A percentile compares a stretch with the other conserved stretches of the same genome.
Evolutionary conservation across 2,888 invertebrate genomes (phyloP).

Genomic region (Leptinotarsa rubiginosa): DNA sequence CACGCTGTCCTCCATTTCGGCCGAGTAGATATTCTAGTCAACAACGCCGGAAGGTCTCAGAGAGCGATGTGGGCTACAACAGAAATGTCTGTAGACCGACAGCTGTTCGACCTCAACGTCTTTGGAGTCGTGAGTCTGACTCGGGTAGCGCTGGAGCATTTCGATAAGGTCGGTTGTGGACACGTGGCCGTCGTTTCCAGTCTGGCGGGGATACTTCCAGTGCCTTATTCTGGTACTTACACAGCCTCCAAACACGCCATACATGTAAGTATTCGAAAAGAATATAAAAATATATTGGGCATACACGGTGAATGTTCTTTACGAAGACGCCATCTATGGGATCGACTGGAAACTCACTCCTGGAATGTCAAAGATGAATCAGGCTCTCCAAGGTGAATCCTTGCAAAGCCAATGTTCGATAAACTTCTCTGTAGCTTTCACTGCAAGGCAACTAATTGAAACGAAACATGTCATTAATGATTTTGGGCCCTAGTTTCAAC

Average conservation of each 20-base stretch:
- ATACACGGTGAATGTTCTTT: too few relatives aligned
- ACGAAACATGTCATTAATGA: too few relatives aligned
- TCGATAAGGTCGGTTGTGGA: constrained; percentile 70
- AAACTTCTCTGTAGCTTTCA: too few relatives aligned
- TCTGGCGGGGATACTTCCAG: constrained; percentile 76
- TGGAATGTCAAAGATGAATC: too few relatives aligned
- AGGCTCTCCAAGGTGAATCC: too few relatives aligned
- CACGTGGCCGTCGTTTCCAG: constrained; percentile 83
- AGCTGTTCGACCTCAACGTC: constrained; percentile 83
- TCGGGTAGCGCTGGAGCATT: constrained; percentile 77
- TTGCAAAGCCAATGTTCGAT: too few relatives aligned
- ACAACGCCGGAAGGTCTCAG: constrained; percentile 86
- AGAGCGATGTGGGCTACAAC: constrained; percentile 79
- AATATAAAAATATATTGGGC: too few relatives aligned
- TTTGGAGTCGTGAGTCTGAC: constrained; percentile 79
- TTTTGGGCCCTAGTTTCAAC: too few relatives aligned
- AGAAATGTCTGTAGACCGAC: constrained; percentile 76
- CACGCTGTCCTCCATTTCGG: constrained; percentile 77
- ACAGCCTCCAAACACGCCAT: constrained; percentile 82
- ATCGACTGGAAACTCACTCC: too few relatives aligned
- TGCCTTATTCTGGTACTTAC: constrained; percentile 77
- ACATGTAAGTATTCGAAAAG: constrained; percentile 69
- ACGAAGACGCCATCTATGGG: too few relatives aligned
- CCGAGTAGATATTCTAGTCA: constrained; percentile 80
- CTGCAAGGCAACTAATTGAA: too few relatives aligned